Evolutionary conservation across 1,140 invertebrate genomes (phyloP).

Genomic region (Drosophila sucinea): DNA sequence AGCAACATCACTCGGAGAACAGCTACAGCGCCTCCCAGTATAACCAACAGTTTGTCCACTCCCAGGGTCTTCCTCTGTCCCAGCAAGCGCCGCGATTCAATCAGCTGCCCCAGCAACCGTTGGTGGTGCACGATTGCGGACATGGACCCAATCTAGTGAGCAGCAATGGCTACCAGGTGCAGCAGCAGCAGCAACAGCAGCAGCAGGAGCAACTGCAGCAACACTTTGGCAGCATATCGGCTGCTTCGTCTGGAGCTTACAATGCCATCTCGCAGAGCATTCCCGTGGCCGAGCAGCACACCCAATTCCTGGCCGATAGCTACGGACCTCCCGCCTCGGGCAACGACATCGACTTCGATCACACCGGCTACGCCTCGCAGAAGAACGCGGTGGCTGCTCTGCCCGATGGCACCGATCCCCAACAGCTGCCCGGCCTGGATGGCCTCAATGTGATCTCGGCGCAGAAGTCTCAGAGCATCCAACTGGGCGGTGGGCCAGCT

Average conservation of each 20-base stretch:
- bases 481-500: constrained; percentile 84
- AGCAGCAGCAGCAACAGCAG: constrained; percentile 64
- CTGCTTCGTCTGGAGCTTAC: constrained; percentile 46
- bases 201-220: constrained; percentile 47
- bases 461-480: constrained; percentile 72
- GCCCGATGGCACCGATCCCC: constrained; percentile 67
- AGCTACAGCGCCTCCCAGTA: constrained; percentile 62
- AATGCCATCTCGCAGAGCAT: constrained; percentile 79
- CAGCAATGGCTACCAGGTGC: constrained; percentile 61
- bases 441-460: constrained; percentile 84
- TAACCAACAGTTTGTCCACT: constrained; percentile 56
- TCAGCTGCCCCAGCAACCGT: constrained; percentile 50
- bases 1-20: constrained; percentile 56
- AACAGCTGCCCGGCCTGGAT: constrained; percentile 69
- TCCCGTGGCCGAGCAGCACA: constrained; percentile 83
- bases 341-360: constrained; percentile 64
- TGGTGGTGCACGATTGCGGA: constrained; percentile 71
- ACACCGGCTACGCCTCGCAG: constrained; percentile 73
- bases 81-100: constrained; percentile 69
- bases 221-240: constrained; percentile 55
- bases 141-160: constrained; percentile 76
- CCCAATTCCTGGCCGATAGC: constrained; percentile 64
- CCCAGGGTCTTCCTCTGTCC: constrained; percentile 64
- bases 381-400: constrained; percentile 60
- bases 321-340: constrained; percentile 73